Base-by-base conservation (phyloP, 2,888 invertebrate genomes). In the Lochmaea capreae region DNA sequence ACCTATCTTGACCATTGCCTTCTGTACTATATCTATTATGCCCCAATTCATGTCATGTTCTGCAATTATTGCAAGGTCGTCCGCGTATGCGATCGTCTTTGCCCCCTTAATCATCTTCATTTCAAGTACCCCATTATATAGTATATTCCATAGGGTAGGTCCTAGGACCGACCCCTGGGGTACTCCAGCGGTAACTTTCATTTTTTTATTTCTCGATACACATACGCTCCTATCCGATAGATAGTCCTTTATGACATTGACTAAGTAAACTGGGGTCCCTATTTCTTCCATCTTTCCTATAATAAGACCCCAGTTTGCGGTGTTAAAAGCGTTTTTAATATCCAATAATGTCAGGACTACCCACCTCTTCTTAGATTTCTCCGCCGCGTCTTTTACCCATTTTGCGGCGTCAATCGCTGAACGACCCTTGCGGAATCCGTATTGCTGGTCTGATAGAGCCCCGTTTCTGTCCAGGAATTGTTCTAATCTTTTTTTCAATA, bases 321-420 rank as follows among this genome's bases (percentile, higher is more conserved):
- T 59, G 18, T 71, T 71, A 22, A 71, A 62, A 2, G 72, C 72
- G 18, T 72, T 72, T 62, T 67, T 72, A 26, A 71, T 61, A 12
- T 72, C 72, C 9, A 72, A 11, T 8, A 52, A 26, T n/a, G 65
- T 16, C 22, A 67, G 18, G 2, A 61, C 58, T 52, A 46, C 62
- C 67, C 72, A 67, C n/a, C 22, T 61, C 16, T 65, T 39, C 8
- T 49, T 65, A 10, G 26, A 26, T 16, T 57, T 42, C 14, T 26
- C 26, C 5, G 62, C 61, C 42, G 58, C 52, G 33, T 61, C 18
- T n/a, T 61, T 61, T 18, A 72, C 39, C 49, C 49, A 10, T 4
- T 26, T 9, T 0, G 57, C 71, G 5, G 66, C 72, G 14, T 72
- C 57, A 6, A 67, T 39, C 2, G 72, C 66, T 61, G 72, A 72